Evolutionary conservation across 2,113 vertebrate species (phyloP).

Genomic region (Lynx canadensis): DNA sequence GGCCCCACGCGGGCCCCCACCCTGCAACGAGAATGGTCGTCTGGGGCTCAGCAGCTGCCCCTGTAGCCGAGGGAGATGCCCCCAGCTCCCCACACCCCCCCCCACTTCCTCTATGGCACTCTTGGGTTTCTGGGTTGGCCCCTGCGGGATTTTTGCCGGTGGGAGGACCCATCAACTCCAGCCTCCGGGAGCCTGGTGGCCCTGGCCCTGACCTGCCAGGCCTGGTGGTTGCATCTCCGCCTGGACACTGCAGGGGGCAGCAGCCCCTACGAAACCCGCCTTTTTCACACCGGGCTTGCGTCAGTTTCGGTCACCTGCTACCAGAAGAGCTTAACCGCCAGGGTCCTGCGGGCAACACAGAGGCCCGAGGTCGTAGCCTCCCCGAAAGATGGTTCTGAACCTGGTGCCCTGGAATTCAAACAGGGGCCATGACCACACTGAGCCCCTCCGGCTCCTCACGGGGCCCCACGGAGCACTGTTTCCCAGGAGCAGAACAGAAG

Average conservation of each 20-base stretch:
- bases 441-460: neutral
- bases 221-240: neutral
- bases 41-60: neutral
- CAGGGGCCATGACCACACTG: neutral
- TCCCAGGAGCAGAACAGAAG: neutral
- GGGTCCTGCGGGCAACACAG: neutral
- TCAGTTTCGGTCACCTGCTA: neutral
- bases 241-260: neutral
- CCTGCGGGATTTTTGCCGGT: neutral
- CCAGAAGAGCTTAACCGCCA: neutral
- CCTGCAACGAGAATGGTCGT: neutral
- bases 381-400: neutral
- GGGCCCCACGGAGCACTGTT: neutral
- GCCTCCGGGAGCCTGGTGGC: neutral
- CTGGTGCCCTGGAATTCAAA: neutral
- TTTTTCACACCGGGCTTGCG: neutral
- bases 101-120: neutral
- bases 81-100: neutral
- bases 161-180: neutral
- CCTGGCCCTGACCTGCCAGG: neutral
- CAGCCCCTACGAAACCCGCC: neutral
- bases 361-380: neutral
- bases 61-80: fast-evolving
- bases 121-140: neutral
- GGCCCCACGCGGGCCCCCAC: fast-evolving